phyloP scores from a whole-genome alignment of 2,113 vertebrate genomes.

The Passer domesticus region DNA sequence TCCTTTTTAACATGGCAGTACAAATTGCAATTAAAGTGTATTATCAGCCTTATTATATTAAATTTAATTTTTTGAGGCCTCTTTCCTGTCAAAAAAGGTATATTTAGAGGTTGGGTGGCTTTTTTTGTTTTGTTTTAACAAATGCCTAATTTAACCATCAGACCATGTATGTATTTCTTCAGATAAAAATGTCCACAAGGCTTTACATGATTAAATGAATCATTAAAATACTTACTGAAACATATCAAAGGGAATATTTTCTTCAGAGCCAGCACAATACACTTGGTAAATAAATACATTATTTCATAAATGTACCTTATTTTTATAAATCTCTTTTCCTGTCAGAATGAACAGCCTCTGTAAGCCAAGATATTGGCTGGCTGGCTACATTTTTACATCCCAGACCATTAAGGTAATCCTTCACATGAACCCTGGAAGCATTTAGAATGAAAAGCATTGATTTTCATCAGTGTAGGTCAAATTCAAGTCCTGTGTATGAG shows the following conservation, averaged over 20 bases:
- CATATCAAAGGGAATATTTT: background rate
- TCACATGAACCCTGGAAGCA: background rate
- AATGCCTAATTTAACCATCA: background rate
- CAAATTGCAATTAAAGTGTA: background rate
- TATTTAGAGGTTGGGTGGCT: background rate
- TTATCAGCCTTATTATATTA: background rate
- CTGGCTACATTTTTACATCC: background rate
- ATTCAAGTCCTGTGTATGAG: background rate
- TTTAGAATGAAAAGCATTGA: background rate
- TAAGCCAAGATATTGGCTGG: background rate
- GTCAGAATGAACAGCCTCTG: background rate
- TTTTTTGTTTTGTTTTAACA: background rate
- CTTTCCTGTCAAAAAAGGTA: background rate
- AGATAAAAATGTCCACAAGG: background rate
- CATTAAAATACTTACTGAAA: background rate
- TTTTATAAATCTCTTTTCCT: background rate
- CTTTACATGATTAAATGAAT: background rate
- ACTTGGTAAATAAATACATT: background rate
- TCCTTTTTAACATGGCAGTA: background rate
- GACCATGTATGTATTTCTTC: background rate
- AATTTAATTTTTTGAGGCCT: background rate
- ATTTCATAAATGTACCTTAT: background rate
- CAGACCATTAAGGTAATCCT: background rate
- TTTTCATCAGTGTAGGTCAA: background rate
- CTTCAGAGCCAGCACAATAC: background rate